Evolutionary conservation across 92 coral and sea anemone species (phyloP).

Genomic region (Heteractis magnifica): DNA sequence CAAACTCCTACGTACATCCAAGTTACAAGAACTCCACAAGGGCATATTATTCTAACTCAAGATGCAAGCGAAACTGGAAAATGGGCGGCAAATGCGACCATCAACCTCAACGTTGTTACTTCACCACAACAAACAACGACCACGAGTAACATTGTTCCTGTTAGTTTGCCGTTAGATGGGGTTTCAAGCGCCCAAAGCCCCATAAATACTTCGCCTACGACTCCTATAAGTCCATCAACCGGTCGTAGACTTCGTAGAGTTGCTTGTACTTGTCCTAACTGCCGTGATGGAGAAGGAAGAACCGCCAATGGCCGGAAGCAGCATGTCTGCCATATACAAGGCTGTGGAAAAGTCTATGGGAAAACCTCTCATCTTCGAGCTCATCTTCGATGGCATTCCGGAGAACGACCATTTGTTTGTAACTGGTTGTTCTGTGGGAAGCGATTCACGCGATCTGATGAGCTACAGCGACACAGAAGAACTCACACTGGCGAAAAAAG

Average conservation of each 20-base stretch:
- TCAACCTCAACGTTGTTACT: slow-evolving; percentile 66
- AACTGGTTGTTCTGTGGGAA: slow-evolving; percentile 99
- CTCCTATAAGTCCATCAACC: slow-evolving; percentile 52
- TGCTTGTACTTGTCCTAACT: slow-evolving; percentile 98
- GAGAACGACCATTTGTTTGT: slow-evolving; percentile 95
- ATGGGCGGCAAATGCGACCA: slow-evolving; percentile 69
- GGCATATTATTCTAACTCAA: slow-evolving; percentile 82
- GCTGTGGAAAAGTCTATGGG: slow-evolving; percentile 98
- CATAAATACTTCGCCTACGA: slow-evolving; percentile 14
- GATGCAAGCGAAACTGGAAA: slow-evolving; percentile 72
- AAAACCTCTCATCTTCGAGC: slow-evolving; percentile 98
- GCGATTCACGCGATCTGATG: slow-evolving; percentile 96
- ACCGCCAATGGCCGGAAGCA: slow-evolving; percentile 95
- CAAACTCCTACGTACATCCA: slow-evolving; percentile 77
- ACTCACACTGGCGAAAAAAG: slow-evolving; percentile 98
- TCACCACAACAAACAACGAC: slow-evolving; percentile 27
- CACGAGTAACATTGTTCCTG: slow-evolving; percentile 41
- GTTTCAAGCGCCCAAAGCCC: slow-evolving; percentile 23
- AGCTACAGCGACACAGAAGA: slow-evolving; percentile 92
- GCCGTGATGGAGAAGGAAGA: slow-evolving; percentile 99
- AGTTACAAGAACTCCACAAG: slow-evolving; percentile 84
- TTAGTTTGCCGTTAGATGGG: slow-evolving; percentile 28
- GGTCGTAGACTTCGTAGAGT: slow-evolving; percentile 94
- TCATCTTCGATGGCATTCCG: slow-evolving; percentile 98
- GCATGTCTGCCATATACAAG: slow-evolving; percentile 90